phyloP scores from a whole-genome alignment of 2,888 invertebrate species.

The Dicycla oo region DNA sequence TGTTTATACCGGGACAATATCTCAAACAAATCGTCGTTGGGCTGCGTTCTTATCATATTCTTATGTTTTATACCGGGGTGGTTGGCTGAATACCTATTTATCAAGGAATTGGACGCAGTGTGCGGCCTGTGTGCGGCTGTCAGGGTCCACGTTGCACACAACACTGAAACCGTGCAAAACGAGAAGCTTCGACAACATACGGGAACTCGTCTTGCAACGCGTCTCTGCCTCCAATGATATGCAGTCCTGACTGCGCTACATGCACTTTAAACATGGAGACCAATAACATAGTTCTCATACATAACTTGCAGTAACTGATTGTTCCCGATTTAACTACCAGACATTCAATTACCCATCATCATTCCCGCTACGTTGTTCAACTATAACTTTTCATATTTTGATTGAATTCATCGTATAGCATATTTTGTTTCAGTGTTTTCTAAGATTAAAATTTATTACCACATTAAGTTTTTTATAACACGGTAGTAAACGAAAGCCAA shows the following conservation, averaged over 20 bases:
- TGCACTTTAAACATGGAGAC: conserved; percentile 9
- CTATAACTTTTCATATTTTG: conserved; percentile 1
- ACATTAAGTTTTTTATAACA: conserved; percentile 40
- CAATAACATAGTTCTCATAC: conserved; percentile 23
- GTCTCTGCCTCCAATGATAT: conserved; percentile 33
- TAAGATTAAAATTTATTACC: conserved; percentile 36
- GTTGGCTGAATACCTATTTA: neutral
- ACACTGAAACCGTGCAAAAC: conserved; percentile 24
- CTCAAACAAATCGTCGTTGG: neutral
- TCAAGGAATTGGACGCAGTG: conserved; percentile 44
- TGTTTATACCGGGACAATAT: conserved; percentile 13
- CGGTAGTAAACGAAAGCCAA: conserved; percentile 44
- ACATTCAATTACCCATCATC: conserved; percentile 4
- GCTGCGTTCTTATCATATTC: conserved; percentile 21
- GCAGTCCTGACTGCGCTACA: conserved; percentile 7
- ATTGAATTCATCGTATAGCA: conserved; percentile 12
- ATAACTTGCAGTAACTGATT: conserved; percentile 27
- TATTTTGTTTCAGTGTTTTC: conserved; percentile 38
- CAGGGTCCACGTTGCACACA: conserved; percentile 30
- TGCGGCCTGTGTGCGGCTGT: conserved; percentile 27
- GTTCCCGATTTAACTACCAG: conserved; percentile 4
- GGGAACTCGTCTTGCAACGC: conserved; percentile 19
- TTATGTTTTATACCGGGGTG: conserved; percentile 14
- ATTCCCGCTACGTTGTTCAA: conserved; percentile 19
- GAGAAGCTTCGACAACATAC: conserved; percentile 16